Conservation (phyloP, 23 tunicate genomes). For the Pegea sp. region DNA sequence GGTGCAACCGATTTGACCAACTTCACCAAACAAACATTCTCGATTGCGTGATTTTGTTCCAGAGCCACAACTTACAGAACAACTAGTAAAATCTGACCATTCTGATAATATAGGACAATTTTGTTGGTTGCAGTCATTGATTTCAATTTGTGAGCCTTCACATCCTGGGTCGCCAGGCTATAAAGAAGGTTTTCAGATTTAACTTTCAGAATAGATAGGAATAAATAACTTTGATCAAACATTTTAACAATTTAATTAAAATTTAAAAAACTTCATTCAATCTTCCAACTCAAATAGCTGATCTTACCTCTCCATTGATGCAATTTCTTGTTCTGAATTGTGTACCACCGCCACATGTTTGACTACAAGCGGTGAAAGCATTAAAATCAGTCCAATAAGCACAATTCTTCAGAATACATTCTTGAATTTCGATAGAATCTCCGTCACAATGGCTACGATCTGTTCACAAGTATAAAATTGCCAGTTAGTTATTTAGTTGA, state of each 20-base stretch:
- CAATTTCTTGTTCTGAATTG: conserved; percentile 39
- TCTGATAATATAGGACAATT: conserved; percentile 10
- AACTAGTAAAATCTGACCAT: conserved; percentile 11
- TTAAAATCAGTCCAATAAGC: conserved; percentile 43
- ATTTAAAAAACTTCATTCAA: too few relatives aligned
- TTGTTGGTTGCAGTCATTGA: conserved; percentile 4
- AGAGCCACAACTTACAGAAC: conserved; percentile 14
- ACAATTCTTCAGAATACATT: conserved; percentile 28
- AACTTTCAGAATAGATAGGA: too few relatives aligned
- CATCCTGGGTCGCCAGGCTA: conserved; percentile 7
- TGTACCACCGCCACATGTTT: conserved; percentile 37
- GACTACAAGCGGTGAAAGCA: conserved; percentile 21
- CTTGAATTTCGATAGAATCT: conserved; percentile 6
- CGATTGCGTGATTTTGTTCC: conserved; percentile 11
- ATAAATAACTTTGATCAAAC: too few relatives aligned
- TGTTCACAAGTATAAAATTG: conserved; percentile 4
- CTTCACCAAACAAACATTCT: conserved; percentile 10
- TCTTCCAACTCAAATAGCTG: background rate
- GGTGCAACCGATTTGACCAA: conserved; percentile 17
- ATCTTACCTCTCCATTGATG: conserved; percentile 19
- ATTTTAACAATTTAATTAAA: background rate
- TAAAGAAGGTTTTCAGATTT: background rate
- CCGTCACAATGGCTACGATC: conserved; percentile 25
- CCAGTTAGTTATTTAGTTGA: background rate
- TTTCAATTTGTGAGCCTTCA: conserved; percentile 8